phyloP scores from a whole-genome alignment of 2,113 vertebrate genomes.

The Hemibagrus wyckioides region DNA sequence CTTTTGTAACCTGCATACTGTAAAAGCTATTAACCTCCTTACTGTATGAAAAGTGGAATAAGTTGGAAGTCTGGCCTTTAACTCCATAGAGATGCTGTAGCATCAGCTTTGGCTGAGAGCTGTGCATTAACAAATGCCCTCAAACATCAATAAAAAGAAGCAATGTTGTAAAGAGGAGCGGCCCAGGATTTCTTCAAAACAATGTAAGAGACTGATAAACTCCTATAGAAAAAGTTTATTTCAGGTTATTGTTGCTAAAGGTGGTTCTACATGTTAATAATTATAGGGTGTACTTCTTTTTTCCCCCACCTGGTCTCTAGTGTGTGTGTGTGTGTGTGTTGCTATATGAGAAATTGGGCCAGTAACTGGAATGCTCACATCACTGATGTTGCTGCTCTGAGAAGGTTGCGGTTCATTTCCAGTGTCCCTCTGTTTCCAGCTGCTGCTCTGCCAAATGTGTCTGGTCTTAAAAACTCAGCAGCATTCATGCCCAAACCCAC shows the following conservation, averaged over 20 bases:
- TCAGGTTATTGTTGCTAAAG: background rate
- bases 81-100: background rate
- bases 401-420: background rate
- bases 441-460: background rate
- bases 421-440: constrained; percentile 2
- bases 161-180: background rate
- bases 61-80: background rate
- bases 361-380: background rate
- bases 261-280: background rate
- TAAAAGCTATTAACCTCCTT: background rate
- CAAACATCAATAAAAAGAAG: background rate
- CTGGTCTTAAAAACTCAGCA: background rate
- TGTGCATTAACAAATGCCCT: background rate
- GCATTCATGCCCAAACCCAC: constrained; percentile 7
- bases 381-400: background rate
- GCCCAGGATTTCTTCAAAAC: background rate
- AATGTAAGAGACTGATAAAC: background rate
- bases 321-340: background rate
- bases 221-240: background rate
- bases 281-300: background rate
- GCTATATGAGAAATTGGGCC: background rate
- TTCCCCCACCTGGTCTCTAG: background rate
- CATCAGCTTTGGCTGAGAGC: too few species aligned
- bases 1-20: background rate
- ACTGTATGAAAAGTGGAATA: background rate